Evolutionary conservation across 2,113 vertebrate genomes (phyloP).

Genomic region (Bujurquina vittata): DNA sequence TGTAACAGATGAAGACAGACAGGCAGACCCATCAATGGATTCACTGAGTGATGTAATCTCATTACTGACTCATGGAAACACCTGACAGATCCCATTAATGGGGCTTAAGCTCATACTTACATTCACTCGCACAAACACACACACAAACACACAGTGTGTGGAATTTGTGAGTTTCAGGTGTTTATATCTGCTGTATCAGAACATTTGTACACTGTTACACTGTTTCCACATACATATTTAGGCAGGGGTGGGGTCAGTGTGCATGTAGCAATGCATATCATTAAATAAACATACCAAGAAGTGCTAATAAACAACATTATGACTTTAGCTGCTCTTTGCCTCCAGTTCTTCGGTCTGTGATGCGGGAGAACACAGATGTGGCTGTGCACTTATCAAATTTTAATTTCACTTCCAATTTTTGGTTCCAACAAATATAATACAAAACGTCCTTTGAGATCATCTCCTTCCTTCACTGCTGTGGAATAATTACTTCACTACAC

Average conservation of each 20-base stretch:
- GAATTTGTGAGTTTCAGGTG: background rate
- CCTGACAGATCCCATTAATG: conserved; percentile 13
- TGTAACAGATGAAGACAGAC: background rate
- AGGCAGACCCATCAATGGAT: background rate
- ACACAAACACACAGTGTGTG: background rate
- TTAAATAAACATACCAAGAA: background rate
- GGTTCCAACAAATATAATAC: background rate
- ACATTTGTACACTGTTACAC: background rate
- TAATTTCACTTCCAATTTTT: background rate
- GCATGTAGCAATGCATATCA: background rate
- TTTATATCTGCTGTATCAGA: background rate
- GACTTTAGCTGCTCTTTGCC: background rate
- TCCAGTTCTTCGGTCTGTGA: background rate
- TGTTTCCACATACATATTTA: background rate
- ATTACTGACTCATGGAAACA: conserved; percentile 10
- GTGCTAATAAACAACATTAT: no score
- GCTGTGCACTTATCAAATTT: background rate
- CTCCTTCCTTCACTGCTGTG: background rate
- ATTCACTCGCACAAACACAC: background rate
- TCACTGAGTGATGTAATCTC: conserved; percentile 19
- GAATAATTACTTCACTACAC: background rate
- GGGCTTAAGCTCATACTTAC: background rate
- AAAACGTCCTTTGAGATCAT: background rate
- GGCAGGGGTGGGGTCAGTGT: background rate
- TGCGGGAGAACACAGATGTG: no score